Evolutionary conservation across 2,113 vertebrate species (phyloP).

Genomic region (Carassius auratus): DNA sequence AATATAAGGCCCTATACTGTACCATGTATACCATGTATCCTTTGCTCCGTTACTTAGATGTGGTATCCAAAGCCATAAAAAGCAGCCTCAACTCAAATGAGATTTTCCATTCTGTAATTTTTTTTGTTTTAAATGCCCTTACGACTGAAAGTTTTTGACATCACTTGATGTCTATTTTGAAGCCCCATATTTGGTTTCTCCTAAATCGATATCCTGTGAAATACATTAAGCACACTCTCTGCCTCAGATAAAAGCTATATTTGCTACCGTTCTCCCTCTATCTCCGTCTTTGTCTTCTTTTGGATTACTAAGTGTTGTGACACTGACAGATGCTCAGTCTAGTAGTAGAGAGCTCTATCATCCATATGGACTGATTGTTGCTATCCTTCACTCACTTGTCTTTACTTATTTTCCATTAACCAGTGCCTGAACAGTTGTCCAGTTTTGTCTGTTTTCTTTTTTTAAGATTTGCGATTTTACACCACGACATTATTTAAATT

Average conservation of each 20-base stretch:
- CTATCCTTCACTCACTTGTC: slow-evolving; percentile 1
- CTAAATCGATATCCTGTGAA: slow-evolving; percentile 31
- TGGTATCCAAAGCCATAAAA: slow-evolving; percentile 28
- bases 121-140: slow-evolving; percentile 9
- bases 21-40: neutral
- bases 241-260: slow-evolving; percentile 13
- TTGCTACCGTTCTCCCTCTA: slow-evolving; percentile 37
- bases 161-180: neutral
- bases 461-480: slow-evolving; percentile 67
- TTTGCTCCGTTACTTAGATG: neutral
- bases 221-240: slow-evolving; percentile 21
- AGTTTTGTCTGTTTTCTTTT: slow-evolving; percentile 43
- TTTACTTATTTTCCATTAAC: slow-evolving; percentile 39
- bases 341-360: slow-evolving; percentile 25
- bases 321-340: slow-evolving; percentile 14
- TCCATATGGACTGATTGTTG: slow-evolving; percentile 14
- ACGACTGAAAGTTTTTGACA: neutral
- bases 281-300: slow-evolving; percentile 43
- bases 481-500: slow-evolving; percentile 62
- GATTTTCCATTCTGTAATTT: slow-evolving; percentile 28
- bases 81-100: neutral
- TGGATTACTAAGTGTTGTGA: slow-evolving; percentile 8
- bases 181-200: neutral
- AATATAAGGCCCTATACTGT: neutral
- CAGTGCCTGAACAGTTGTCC: slow-evolving; percentile 48